Evolutionary conservation across 2,797 vertebrate species (phyloP).

Genomic region (Cossypha niveicapilla): DNA sequence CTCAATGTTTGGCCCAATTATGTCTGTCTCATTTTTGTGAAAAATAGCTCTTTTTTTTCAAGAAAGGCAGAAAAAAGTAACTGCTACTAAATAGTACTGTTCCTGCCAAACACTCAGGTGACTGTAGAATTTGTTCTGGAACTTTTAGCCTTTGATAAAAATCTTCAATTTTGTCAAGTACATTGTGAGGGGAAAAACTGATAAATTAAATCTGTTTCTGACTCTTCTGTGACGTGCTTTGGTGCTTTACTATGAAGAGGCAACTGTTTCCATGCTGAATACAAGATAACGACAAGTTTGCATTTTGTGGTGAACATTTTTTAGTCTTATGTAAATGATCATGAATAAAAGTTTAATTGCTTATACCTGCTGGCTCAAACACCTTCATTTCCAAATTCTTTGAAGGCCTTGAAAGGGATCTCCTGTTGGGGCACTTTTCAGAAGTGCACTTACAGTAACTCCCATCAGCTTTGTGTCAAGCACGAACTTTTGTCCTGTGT

Average conservation of each 20-base stretch:
- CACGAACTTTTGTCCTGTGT: neutral
- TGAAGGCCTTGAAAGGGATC: neutral
- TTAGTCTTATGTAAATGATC: neutral
- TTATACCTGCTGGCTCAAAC: neutral
- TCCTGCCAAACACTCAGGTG: conserved; percentile 39
- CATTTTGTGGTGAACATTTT: conserved; percentile 28
- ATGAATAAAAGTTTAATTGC: conserved; percentile 57
- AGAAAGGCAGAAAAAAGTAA: neutral
- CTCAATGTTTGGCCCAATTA: neutral
- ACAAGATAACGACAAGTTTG: neutral
- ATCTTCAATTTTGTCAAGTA: neutral
- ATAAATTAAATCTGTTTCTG: neutral
- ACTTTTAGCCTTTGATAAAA: neutral
- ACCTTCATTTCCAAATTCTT: neutral
- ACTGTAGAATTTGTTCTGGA: neutral
- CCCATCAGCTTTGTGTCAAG: neutral
- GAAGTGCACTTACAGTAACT: neutral
- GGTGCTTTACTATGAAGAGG: conserved; percentile 16
- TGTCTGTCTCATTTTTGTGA: neutral
- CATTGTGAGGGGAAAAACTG: neutral
- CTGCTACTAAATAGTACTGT: neutral
- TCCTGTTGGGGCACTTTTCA: neutral
- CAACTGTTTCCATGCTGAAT: conserved; percentile 8
- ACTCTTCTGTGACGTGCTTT: neutral
- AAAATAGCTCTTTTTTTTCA: neutral